phyloP scores from a whole-genome alignment of 2,113 vertebrate genomes.

The Corythaixoides concolor region DNA sequence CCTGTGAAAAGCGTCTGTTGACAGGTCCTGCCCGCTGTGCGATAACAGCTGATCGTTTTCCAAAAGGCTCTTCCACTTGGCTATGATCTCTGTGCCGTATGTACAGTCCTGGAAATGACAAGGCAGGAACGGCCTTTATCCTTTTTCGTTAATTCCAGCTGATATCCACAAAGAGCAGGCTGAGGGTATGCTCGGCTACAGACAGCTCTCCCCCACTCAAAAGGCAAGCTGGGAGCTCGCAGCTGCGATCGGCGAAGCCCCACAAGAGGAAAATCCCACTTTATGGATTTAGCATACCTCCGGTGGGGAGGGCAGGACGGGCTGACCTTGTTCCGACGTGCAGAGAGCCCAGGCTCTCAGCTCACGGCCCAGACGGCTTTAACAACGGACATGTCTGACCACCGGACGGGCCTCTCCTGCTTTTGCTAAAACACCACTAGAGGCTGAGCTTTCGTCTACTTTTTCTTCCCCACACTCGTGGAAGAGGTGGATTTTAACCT shows the following conservation, averaged over 20 bases:
- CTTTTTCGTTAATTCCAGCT: neutral
- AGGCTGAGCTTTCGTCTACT: neutral
- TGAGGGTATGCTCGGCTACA: neutral
- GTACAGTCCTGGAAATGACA: conserved; percentile 80
- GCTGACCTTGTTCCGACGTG: neutral
- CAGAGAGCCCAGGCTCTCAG: neutral
- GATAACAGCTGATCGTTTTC: conserved; percentile 87
- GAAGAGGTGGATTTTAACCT: neutral
- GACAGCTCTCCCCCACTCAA: neutral
- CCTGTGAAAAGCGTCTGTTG: conserved; percentile 96
- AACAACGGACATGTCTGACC: neutral
- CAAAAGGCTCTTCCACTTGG: conserved; percentile 91
- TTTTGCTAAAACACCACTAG: neutral
- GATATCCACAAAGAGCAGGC: neutral
- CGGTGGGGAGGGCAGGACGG: neutral
- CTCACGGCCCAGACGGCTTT: neutral
- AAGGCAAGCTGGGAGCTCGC: neutral
- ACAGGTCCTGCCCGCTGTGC: conserved; percentile 83
- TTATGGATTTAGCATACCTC: neutral
- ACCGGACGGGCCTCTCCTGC: neutral
- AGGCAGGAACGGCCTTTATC: neutral
- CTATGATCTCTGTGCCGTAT: conserved; percentile 87
- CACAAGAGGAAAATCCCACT: neutral
- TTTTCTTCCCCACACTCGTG: neutral
- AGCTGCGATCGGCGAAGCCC: neutral